Conservation (phyloP, 2,113 vertebrate genomes). For the Halcyon malimbica region DNA sequence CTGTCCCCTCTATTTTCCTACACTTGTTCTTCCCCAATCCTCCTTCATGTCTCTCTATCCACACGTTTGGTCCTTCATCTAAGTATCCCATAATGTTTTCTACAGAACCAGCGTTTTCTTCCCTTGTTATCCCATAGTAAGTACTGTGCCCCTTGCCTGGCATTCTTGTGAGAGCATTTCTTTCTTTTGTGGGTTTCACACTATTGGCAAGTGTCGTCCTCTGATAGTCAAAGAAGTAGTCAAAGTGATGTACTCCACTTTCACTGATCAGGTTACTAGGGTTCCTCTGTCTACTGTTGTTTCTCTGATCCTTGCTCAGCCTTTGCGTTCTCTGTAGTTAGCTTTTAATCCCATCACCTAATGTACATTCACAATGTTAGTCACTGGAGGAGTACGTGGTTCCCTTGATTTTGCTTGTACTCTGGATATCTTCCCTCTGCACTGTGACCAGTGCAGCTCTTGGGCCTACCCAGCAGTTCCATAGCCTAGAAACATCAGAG, state of each 20-base stretch:
- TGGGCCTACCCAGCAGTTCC: background rate
- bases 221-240: background rate
- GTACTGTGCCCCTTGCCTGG: background rate
- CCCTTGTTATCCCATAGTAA: background rate
- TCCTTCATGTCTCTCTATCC: background rate
- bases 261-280: background rate
- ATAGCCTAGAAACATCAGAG: background rate
- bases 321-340: background rate
- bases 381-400: background rate
- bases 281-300: background rate
- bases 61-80: background rate
- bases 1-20: background rate
- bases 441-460: background rate
- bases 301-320: background rate
- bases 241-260: background rate
- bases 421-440: background rate
- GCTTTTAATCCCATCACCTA: background rate
- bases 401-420: background rate
- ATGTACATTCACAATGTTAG: background rate
- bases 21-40: background rate
- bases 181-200: background rate
- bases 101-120: background rate
- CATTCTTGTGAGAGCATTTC: background rate
- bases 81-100: rapidly evolving
- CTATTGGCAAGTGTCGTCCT: background rate